phyloP scores from a whole-genome alignment of 2,113 vertebrate genomes.

The Stegostoma tigrinum region DNA sequence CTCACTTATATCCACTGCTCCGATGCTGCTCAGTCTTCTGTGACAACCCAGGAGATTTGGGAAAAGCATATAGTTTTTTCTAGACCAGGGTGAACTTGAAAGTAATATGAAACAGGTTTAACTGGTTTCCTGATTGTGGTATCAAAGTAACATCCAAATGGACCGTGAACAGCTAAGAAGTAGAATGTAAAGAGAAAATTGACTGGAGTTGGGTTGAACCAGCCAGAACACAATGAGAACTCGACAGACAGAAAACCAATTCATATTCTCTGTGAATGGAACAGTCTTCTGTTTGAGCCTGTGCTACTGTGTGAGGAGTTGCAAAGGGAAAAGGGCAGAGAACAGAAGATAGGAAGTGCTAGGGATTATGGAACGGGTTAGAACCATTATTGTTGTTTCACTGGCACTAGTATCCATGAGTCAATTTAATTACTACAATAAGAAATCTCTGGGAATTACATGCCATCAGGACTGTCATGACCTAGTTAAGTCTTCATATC shows the following conservation, averaged over 20 bases:
- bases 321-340: too few relatives aligned
- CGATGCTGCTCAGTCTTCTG: neutral
- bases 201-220: neutral
- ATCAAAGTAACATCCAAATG: neutral
- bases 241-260: neutral
- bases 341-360: too few relatives aligned
- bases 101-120: neutral
- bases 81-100: neutral
- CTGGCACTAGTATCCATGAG: neutral
- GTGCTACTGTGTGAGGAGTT: too few relatives aligned
- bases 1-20: neutral
- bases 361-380: too few relatives aligned
- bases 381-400: too few relatives aligned
- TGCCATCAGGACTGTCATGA: too few relatives aligned
- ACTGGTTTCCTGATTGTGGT: neutral
- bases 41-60: neutral
- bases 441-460: too few relatives aligned
- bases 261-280: neutral
- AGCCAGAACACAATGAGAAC: neutral
- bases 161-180: neutral
- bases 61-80: neutral
- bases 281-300: neutral
- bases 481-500: neutral
- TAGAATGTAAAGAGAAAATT: too few relatives aligned
- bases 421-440: neutral